Conservation (phyloP, 2,888 invertebrate genomes). For the Limnephilus rhombicus region DNA sequence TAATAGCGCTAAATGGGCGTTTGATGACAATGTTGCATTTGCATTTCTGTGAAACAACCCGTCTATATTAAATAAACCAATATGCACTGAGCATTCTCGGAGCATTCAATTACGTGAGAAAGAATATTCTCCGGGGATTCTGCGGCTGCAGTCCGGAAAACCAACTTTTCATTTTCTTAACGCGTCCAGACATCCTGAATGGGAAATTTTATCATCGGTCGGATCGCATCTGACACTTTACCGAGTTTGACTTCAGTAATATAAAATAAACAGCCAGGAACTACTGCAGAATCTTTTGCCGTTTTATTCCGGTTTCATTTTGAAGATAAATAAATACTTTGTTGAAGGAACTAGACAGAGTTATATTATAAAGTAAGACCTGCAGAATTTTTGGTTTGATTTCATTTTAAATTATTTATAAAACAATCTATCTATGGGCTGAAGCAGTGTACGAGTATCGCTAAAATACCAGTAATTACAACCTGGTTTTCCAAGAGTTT, state of each 20-base stretch:
- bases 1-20: no score
- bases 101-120: neutral
- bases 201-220: neutral
- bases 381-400: no score
- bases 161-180: neutral
- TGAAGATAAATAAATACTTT: no score
- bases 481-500: no score
- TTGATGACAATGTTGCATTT: no score
- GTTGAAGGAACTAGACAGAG: no score
- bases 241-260: neutral
- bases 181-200: neutral
- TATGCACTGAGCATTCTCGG: neutral
- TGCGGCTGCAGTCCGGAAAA: neutral
- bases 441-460: no score
- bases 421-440: no score
- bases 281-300: neutral
- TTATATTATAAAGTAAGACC: no score
- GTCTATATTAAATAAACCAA: neutral
- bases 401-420: no score
- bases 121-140: neutral
- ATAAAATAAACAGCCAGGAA: neutral
- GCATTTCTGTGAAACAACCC: no score
- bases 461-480: no score
- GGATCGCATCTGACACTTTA: neutral
- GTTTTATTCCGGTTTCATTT: neutral